Evolutionary conservation across 2,113 vertebrate genomes (phyloP).

Genomic region (Pelobates fuscus): DNA sequence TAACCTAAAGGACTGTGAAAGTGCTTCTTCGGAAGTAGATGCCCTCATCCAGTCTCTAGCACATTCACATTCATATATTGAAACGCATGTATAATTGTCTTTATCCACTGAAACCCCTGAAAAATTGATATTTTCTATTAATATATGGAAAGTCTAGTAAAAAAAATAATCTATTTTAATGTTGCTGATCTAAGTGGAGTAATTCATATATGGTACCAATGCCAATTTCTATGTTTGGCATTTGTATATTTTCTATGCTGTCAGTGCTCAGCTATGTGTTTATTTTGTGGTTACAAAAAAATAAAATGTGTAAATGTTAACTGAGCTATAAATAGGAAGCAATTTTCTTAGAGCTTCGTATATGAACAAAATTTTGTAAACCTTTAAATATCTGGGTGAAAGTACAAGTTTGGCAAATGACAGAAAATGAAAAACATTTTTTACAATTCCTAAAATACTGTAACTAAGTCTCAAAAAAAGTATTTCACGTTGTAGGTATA

Average conservation of each 20-base stretch:
- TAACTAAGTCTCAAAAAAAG: conserved; percentile 67
- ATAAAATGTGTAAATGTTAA: conserved; percentile 35
- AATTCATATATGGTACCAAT: conserved; percentile 60
- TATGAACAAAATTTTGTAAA: conserved; percentile 72
- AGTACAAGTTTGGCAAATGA: conserved; percentile 67
- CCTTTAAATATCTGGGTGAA: conserved; percentile 68
- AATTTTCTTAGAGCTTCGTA: conserved; percentile 39
- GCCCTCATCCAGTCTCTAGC: conserved; percentile 83
- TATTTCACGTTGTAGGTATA: conserved; percentile 60
- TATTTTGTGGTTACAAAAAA: conserved; percentile 64
- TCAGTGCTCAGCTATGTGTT: conserved; percentile 68
- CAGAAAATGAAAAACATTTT: conserved; percentile 63
- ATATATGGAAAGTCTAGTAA: conserved; percentile 61
- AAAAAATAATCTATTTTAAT: conserved; percentile 71
- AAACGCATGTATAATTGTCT: conserved; percentile 89
- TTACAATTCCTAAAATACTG: conserved; percentile 73
- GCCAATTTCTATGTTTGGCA: conserved; percentile 67
- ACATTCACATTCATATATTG: conserved; percentile 96
- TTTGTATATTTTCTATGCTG: conserved; percentile 75
- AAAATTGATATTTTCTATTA: conserved; percentile 65
- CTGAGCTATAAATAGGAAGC: conserved; percentile 8
- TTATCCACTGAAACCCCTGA: conserved; percentile 52
- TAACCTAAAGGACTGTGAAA: conserved; percentile 66
- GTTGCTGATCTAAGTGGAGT: conserved; percentile 68
- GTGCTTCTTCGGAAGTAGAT: conserved; percentile 73